phyloP scores from a whole-genome alignment of 2,797 vertebrate species.

The Numenius phaeopus region DNA sequence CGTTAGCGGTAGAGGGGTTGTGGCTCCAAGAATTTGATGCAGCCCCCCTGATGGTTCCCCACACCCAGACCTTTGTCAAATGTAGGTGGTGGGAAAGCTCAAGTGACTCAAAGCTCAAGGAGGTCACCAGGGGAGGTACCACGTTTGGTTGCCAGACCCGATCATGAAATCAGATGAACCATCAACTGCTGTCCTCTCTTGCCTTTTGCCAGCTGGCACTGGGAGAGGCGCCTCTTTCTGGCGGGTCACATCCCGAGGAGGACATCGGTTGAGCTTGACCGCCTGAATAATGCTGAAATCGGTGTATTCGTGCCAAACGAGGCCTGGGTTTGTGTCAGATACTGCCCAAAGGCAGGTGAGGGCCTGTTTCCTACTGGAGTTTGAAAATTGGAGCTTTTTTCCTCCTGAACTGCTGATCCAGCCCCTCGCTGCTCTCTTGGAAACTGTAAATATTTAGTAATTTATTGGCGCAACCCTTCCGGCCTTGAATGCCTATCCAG shows the following conservation, averaged over 20 bases:
- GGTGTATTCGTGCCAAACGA: rapidly evolving
- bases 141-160: neutral
- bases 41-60: neutral
- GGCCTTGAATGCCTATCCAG: neutral
- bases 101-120: too few relatives aligned
- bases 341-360: neutral
- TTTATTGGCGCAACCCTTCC: neutral
- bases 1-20: rapidly evolving
- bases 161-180: neutral
- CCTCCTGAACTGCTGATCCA: neutral
- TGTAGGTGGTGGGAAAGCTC: rapidly evolving
- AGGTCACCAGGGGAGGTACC: neutral
- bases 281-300: neutral
- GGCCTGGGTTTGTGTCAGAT: neutral
- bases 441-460: constrained; percentile 39
- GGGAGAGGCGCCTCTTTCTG: neutral
- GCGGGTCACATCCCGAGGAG: neutral
- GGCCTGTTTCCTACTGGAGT: neutral
- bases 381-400: neutral
- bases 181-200: neutral
- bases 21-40: neutral
- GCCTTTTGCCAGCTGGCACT: neutral
- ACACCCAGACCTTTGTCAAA: neutral
- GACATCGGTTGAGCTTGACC: neutral
- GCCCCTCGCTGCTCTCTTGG: neutral